Conservation (phyloP, 2,888 invertebrate species). For the Hecatera dysodea region DNA sequence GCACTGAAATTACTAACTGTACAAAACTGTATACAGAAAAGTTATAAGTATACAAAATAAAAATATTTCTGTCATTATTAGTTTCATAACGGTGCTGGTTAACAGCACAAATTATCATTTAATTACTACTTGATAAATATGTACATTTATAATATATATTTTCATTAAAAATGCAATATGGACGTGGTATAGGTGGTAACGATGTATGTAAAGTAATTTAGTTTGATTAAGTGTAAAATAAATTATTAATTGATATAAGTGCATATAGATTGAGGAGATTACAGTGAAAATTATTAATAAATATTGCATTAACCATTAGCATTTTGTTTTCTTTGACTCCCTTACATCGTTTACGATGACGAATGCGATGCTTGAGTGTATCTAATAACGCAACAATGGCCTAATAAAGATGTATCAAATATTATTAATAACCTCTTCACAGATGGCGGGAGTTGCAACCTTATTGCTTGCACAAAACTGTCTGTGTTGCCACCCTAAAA, state of each 20-base stretch:
- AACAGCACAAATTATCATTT: constrained; percentile 75
- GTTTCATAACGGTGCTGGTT: constrained; percentile 70
- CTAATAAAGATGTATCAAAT: constrained; percentile 78
- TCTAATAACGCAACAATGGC: constrained; percentile 78
- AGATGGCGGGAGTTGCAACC: constrained; percentile 70
- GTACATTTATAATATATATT: constrained; percentile 81
- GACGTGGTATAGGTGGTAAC: constrained; percentile 80
- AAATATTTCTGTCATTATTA: constrained; percentile 49
- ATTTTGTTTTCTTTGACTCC: constrained; percentile 70
- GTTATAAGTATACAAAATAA: constrained; percentile 35
- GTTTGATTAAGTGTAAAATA: constrained; percentile 87
- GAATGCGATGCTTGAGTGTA: constrained; percentile 77
- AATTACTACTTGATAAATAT: constrained; percentile 67
- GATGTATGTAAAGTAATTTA: constrained; percentile 83
- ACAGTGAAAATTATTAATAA: constrained; percentile 90
- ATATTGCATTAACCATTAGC: constrained; percentile 89
- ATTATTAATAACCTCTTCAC: constrained; percentile 76
- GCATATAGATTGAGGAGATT: constrained; percentile 88
- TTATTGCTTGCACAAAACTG: constrained; percentile 68
- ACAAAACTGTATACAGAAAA: constrained; percentile 70
- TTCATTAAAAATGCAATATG: constrained; percentile 87
- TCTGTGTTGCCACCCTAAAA: constrained; percentile 68
- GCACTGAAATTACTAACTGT: constrained; percentile 61
- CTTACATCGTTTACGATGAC: constrained; percentile 75
- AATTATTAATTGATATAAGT: constrained; percentile 88